Base-by-base conservation (phyloP, 1,140 invertebrate species). In the Pogonus chalceus region DNA sequence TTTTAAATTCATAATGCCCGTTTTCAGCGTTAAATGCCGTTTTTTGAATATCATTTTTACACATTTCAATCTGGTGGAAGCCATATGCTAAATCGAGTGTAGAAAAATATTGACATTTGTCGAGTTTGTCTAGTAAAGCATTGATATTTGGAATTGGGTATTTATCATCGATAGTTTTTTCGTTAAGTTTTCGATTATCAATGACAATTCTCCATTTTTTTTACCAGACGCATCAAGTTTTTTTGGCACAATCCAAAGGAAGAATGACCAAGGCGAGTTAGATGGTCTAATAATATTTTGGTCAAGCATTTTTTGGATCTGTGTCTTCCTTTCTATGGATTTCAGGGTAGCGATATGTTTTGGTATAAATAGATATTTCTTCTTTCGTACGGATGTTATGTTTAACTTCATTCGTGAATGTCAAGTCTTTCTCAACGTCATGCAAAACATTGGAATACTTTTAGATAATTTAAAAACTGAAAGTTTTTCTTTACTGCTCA, bases 131-230 rank as follows among this genome's bases (percentile, higher is more conserved):
- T 37, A 70, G 37, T 7, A 79, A 76, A 14, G 69, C 59, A n/a
- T n/a, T n/a, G n/a, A n/a, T n/a, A n/a, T n/a, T n/a, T 9, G 76
- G 76, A 2, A 80, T 53, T 1, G 78, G 76, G 60, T 69, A 80
- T 18, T 51, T 58, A 57, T 79, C 75, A 3, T 54, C 58, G 10
- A 68, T 56, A n/a, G 65, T 68, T 47, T 60, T 60, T 23, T 67
- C 61, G 58, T 72, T 72, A 14, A 72, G 35, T 56, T 65, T 64
- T 51, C 67, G 46, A 53, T 63, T 71, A 57, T 69, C 69, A n/a
- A 68, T 56, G n/a, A 69, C 64, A 2, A 72, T 20, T 51, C 68
- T 55, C 57, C 58, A 65, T 61, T 66, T 61, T 53, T 23, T 31
- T 14, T 31, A 14, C 26, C 26, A 14, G 26, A 31, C 14, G 26